These are phyloP conservation scores for Streblospio benedicti DNA, from an alignment of 1,140 invertebrate genomes.

Conservation along the genomic window DNA sequence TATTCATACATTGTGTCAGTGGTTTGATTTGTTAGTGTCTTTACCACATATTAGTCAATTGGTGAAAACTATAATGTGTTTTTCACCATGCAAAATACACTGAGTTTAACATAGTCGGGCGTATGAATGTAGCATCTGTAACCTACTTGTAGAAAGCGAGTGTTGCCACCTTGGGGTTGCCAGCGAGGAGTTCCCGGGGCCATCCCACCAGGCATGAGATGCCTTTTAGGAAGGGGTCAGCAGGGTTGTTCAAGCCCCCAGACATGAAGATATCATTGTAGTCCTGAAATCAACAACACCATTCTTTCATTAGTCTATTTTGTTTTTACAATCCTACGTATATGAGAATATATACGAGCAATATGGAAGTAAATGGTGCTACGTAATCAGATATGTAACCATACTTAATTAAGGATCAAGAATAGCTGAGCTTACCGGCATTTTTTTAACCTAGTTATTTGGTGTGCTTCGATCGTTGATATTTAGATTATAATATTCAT, in stretches of 20 bases:
- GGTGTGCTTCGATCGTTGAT: background rate
- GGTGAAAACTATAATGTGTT: background rate
- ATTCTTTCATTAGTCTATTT: too few relatives aligned
- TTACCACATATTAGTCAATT: background rate
- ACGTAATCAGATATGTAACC: too few relatives aligned
- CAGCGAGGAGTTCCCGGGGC: slow-evolving; percentile 28
- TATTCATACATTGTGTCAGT: background rate
- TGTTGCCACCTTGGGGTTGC: slow-evolving; percentile 31
- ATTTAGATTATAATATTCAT: background rate
- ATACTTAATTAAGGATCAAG: background rate
- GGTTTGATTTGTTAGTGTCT: background rate
- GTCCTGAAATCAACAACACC: slow-evolving; percentile 29
- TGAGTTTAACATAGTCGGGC: background rate
- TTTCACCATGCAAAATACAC: background rate
- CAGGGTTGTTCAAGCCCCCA: slow-evolving; percentile 27
- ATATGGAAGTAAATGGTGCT: too few relatives aligned
- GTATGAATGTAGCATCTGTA: background rate
- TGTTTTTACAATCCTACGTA: too few relatives aligned
- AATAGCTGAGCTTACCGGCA: background rate
- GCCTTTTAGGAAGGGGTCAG: slow-evolving; percentile 32
- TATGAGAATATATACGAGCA: too few relatives aligned
- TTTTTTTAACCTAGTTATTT: background rate
- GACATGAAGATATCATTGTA: slow-evolving; percentile 37
- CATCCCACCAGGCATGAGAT: slow-evolving; percentile 29
- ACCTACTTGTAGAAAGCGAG: slow-evolving; percentile 35